phyloP scores from a whole-genome alignment of 2,797 vertebrate genomes.

The Myoxocephalus aenaeus region DNA sequence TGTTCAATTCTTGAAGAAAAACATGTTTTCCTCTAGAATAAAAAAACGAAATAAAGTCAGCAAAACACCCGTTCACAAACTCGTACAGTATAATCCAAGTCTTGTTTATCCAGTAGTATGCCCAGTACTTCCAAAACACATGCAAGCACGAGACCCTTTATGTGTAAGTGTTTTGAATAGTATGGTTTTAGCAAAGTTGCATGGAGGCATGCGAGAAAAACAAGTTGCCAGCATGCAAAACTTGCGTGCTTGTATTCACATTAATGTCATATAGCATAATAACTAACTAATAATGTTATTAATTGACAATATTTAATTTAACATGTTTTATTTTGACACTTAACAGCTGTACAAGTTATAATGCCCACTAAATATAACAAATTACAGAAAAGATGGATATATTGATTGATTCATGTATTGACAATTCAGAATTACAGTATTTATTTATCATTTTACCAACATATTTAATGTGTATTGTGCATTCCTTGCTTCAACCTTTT shows the following conservation, averaged over 20 bases:
- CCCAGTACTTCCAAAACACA: too few species aligned
- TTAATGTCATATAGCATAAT: neutral
- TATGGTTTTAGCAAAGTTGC: neutral
- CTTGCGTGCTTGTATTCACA: neutral
- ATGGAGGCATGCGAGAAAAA: neutral
- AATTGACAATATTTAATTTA: conserved; percentile 19
- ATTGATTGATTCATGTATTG: neutral
- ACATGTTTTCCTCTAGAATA: too few species aligned
- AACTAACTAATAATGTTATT: conserved; percentile 11
- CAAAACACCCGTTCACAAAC: too few species aligned
- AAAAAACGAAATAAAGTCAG: too few species aligned
- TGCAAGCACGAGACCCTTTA: too few species aligned
- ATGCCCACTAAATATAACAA: conserved; percentile 17
- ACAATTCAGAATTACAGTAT: conserved; percentile 5
- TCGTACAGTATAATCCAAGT: too few species aligned
- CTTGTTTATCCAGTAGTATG: too few species aligned
- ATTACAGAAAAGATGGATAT: neutral
- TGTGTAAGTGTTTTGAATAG: neutral
- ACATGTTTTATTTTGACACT: conserved; percentile 9
- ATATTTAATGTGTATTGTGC: conserved; percentile 1
- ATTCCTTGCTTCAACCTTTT: conserved; percentile 20
- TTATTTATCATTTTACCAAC: conserved; percentile 7
- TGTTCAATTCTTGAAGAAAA: neutral
- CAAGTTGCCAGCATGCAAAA: neutral
- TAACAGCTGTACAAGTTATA: neutral